These are phyloP conservation scores for Rhingia rostrata DNA, from an alignment of 2,888 invertebrate species.

Conservation along the genomic window DNA sequence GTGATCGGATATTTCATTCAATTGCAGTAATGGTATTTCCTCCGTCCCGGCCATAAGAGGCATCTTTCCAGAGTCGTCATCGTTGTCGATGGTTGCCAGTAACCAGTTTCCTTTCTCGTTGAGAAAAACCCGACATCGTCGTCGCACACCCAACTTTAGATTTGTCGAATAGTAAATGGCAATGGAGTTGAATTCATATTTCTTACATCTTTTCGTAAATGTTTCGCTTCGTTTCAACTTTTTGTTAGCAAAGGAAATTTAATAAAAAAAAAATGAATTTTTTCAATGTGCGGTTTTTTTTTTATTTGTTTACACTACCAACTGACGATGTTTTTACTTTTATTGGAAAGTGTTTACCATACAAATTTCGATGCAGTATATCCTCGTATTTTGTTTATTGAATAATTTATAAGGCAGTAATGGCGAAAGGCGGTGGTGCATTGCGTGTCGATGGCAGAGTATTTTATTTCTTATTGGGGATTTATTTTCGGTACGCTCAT, in stretches of 20 bases:
- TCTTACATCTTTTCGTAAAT: constrained; percentile 37
- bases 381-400: constrained; percentile 48
- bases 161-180: constrained; percentile 54
- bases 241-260: constrained; percentile 44
- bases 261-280: constrained; percentile 49
- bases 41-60: constrained; percentile 38
- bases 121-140: not conserved
- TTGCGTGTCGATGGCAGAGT: not conserved
- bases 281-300: constrained; percentile 39
- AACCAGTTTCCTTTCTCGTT: constrained; percentile 66
- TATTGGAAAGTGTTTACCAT: constrained; percentile 66
- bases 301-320: not conserved
- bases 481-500: too few species aligned
- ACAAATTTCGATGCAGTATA: constrained; percentile 53
- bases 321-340: constrained; percentile 48
- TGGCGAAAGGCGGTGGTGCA: constrained; percentile 29
- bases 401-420: constrained; percentile 61
- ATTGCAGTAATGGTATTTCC: constrained; percentile 60
- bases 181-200: constrained; percentile 65
- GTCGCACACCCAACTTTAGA: constrained; percentile 9
- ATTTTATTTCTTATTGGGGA: not conserved
- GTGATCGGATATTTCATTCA: constrained; percentile 71
- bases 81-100: constrained; percentile 25
- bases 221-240: constrained; percentile 1
- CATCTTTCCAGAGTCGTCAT: constrained; percentile 22